Percentiles rank a stretch among this genome's conserved stretches.
Conservation (phyloP, 2,888 invertebrate genomes). For the Acholoe squamosa region DNA sequence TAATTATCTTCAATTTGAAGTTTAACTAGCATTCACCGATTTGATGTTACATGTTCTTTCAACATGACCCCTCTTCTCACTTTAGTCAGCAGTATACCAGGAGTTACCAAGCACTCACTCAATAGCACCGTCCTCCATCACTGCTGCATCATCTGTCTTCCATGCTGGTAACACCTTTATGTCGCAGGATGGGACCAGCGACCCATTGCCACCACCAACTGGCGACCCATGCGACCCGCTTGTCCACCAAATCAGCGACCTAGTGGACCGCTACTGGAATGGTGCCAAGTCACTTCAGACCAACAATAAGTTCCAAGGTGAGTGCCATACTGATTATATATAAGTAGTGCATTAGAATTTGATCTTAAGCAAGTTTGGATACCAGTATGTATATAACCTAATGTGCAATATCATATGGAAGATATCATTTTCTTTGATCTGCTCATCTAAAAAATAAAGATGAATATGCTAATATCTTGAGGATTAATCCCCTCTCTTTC, state of each 20-base stretch:
- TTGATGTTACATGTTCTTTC: not conserved
- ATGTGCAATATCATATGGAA: too few species aligned
- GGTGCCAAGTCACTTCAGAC: slow-evolving; percentile 82
- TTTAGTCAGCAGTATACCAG: slow-evolving; percentile 52
- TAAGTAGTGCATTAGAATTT: not conserved
- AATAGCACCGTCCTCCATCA: slow-evolving; percentile 50
- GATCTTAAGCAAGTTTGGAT: too few species aligned
- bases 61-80: not conserved
- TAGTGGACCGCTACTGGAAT: slow-evolving; percentile 83
- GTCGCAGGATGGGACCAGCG: slow-evolving; percentile 11
- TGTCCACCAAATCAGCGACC: slow-evolving; percentile 76
- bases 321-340: not conserved
- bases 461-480: too few species aligned
- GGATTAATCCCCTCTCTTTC: too few species aligned
- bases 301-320: slow-evolving; percentile 80
- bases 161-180: slow-evolving; percentile 46
- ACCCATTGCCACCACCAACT: not conserved
- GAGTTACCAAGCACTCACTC: slow-evolving; percentile 55
- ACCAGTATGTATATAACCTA: too few species aligned
- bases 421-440: too few species aligned
- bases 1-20: not conserved
- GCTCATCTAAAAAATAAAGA: too few species aligned
- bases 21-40: not conserved
- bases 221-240: slow-evolving; percentile 14
- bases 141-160: slow-evolving; percentile 37